A percentile compares a stretch with the other conserved stretches of the same genome.
Conservation (phyloP, 2,888 invertebrate genomes). For the Cheilosia pagana region DNA sequence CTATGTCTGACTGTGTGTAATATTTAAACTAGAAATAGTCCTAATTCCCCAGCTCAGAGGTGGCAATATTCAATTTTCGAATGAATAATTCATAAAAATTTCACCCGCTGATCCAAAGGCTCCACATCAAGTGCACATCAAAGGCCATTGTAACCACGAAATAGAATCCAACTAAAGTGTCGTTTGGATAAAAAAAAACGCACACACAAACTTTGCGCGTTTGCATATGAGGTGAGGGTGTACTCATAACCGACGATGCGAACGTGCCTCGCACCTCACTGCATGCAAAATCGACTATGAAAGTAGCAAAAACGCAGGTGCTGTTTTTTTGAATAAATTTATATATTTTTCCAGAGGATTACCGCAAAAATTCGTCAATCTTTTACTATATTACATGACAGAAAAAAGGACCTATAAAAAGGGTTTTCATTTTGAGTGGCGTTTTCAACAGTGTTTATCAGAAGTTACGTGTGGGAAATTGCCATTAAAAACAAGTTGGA, state of each 20-base stretch:
- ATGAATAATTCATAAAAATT: conserved; percentile 20
- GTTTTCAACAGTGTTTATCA: neutral
- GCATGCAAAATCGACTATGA: conserved; percentile 27
- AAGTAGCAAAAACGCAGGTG: conserved; percentile 31
- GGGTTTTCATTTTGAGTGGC: conserved; percentile 1
- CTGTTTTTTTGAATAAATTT: conserved; percentile 47
- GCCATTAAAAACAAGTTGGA: neutral
- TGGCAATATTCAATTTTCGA: neutral
- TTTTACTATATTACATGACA: neutral
- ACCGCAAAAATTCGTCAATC: conserved; percentile 22
- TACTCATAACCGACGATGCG: conserved; percentile 21
- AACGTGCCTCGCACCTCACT: conserved; percentile 26
- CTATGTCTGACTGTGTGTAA: neutral
- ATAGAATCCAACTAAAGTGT: conserved; percentile 24
- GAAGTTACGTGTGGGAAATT: conserved; percentile 1
- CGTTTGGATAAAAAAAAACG: neutral
- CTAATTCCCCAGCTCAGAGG: neutral
- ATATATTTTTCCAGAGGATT: conserved; percentile 39
- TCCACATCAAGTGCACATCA: neutral
- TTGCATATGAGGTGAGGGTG: conserved; percentile 8
- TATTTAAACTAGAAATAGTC: neutral
- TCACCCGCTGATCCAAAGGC: conserved; percentile 2
- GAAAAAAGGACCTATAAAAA: neutral
- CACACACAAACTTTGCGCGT: neutral
- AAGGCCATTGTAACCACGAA: conserved; percentile 14